Base-by-base conservation (phyloP, 2,888 invertebrate species). In the Erebia palarica region DNA sequence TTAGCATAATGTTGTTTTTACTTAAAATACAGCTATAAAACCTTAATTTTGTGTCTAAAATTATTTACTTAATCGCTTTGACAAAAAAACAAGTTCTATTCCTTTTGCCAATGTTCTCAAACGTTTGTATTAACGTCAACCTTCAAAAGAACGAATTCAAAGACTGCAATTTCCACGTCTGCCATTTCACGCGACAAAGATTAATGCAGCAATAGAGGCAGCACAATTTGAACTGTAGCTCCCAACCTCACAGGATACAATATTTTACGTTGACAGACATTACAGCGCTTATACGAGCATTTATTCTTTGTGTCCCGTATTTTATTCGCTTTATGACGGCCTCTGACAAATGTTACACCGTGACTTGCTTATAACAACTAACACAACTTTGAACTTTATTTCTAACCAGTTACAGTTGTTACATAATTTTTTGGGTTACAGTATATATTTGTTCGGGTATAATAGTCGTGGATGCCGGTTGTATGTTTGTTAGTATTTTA, bases 301-400 rank as follows among this genome's bases (percentile, higher is more conserved):
- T 93, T 92, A 92, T 92, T 92, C 92, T 92, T 93, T 91, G 92
- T 91, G 91, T 88, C 89, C 88, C 92, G 91, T 93, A 92, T 92
- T 92, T 93, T 93, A 92, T 92, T 91, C 91, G 91, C 90, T 93
- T 92, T 92, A 92, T 92, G 92, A 93, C 91, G 90, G 88, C 84
- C 86, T 81, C 81, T 80, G 78, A 82, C 86, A 82, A 84, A 59
- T 73, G 77, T 75, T 81, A 76, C 77, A 74, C 64, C 77, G 69
- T 75, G 75, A 75, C 72, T 66, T 57, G 68, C 57, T 68, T 75
- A 74, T 63, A 69, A 59, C 18, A 65, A 68, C 13, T 16, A 69
- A 73, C 10, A 42, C 75, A 13, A 87, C 76, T 81, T 69, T 84
- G 65, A 71, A 80, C 84, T 79, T 75, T 91, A 83, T 72, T 0